These are phyloP conservation scores for Caenorhabditis zanzibari DNA, from an alignment of 2,888 invertebrate genomes.

Conservation along the genomic window DNA sequence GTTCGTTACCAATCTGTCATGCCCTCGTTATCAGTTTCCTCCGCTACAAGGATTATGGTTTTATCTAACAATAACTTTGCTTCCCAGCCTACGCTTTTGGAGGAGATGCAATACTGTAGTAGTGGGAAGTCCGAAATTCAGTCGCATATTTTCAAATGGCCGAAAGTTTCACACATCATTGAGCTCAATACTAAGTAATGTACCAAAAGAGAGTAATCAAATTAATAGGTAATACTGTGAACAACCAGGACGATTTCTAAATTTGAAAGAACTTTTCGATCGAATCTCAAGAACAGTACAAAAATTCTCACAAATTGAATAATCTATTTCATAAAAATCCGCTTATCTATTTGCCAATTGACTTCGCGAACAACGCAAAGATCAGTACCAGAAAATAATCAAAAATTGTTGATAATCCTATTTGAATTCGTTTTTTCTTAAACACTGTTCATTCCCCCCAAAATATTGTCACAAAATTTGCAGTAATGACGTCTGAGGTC, in stretches of 20 bases:
- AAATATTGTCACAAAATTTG: slow-evolving; percentile 3
- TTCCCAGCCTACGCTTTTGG: background rate
- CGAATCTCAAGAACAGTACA: background rate
- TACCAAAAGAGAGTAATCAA: too few relatives aligned
- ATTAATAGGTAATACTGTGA: too few relatives aligned
- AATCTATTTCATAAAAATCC: slow-evolving; percentile 8
- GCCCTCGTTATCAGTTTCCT: slow-evolving; percentile 22
- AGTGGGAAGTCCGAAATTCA: background rate
- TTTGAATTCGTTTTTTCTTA: slow-evolving; percentile 7
- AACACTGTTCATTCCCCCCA: background rate
- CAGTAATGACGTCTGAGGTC: slow-evolving; percentile 37
- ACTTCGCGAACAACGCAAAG: slow-evolving; percentile 24
- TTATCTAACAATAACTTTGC: slow-evolving; percentile 38
- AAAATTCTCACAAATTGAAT: background rate
- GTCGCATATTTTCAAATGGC: too few relatives aligned
- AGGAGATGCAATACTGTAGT: background rate
- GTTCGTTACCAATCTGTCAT: background rate
- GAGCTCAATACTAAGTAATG: too few relatives aligned
- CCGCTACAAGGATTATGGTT: background rate
- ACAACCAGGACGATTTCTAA: too few relatives aligned
- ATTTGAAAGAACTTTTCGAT: too few relatives aligned
- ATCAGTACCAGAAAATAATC: slow-evolving; percentile 24
- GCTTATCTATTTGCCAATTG: background rate
- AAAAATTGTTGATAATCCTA: slow-evolving; percentile 15
- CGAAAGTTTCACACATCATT: background rate